Evolutionary conservation across 2,888 invertebrate species (phyloP).

Genomic region (Imbricaverruca yamaguchii): DNA sequence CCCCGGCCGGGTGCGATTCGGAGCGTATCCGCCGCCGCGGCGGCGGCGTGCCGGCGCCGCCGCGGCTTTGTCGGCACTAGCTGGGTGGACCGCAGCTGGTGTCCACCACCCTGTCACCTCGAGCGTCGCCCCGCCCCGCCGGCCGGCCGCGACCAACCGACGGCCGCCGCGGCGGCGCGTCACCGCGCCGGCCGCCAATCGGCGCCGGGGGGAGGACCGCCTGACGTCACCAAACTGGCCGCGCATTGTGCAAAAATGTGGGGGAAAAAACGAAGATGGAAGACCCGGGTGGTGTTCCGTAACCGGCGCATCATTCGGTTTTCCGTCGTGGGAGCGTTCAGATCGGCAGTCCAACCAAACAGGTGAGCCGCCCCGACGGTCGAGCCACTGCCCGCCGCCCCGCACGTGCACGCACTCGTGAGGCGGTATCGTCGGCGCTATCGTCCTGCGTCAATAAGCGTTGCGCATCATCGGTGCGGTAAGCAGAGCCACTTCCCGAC

Average conservation of each 20-base stretch:
- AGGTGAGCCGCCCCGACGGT: background rate
- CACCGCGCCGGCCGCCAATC: background rate
- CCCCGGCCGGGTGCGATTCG: too few species aligned
- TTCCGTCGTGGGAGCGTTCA: background rate
- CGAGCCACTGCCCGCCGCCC: background rate
- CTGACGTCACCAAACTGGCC: slow-evolving; percentile 1
- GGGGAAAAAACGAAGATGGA: slow-evolving; percentile 11
- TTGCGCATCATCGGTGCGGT: too few species aligned
- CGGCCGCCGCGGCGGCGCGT: background rate
- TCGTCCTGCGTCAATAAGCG: too few species aligned
- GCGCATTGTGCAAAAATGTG: slow-evolving; percentile 13
- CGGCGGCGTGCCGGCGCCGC: too few species aligned
- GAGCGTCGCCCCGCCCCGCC: background rate
- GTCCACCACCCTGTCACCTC: too few species aligned
- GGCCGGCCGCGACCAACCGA: background rate
- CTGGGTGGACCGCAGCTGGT: too few species aligned
- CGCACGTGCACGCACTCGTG: too few species aligned
- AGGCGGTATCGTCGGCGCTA: too few species aligned
- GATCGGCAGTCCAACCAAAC: background rate
- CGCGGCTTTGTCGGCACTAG: too few species aligned
- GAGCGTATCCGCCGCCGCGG: too few species aligned
- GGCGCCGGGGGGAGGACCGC: background rate
- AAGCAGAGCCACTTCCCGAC: too few species aligned
- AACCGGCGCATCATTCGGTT: background rate
- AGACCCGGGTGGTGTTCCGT: background rate